A percentile compares a stretch with the other conserved stretches of the same genome.
These are phyloP conservation scores for Lucinisca nassula DNA, from an alignment of 2,888 invertebrate genomes.

Conservation along the genomic window DNA sequence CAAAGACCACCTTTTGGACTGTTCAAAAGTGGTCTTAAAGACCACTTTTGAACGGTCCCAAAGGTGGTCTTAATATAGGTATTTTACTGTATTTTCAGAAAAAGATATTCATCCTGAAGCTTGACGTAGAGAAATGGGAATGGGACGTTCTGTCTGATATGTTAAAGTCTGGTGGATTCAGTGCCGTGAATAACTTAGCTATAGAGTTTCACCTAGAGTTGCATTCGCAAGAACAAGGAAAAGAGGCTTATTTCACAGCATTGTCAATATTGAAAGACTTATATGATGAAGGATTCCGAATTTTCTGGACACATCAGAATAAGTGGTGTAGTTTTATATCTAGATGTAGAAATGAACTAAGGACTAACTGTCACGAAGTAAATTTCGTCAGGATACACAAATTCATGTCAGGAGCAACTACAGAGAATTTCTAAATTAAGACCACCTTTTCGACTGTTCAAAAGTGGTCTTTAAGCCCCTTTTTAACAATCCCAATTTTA, in stretches of 20 bases:
- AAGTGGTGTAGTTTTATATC: constrained; percentile 68
- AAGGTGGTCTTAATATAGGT: too few relatives aligned
- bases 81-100: too few relatives aligned
- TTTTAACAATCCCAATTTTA: too few relatives aligned
- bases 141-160: constrained; percentile 73
- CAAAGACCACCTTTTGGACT: too few relatives aligned
- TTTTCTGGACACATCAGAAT: constrained; percentile 74
- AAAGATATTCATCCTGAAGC: constrained; percentile 65
- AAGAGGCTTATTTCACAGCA: constrained; percentile 65
- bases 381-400: constrained; percentile 30
- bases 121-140: constrained; percentile 76
- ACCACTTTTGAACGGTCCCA: too few relatives aligned
- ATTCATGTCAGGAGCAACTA: too few relatives aligned
- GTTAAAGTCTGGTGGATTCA: constrained; percentile 49
- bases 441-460: too few relatives aligned
- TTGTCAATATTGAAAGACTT: constrained; percentile 62
- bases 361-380: constrained; percentile 66
- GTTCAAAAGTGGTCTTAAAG: too few relatives aligned
- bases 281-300: constrained; percentile 67
- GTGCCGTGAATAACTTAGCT: constrained; percentile 58
- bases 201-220: constrained; percentile 71
- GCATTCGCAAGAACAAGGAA: constrained; percentile 56
- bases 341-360: constrained; percentile 60
- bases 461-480: too few relatives aligned
- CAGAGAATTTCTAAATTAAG: too few relatives aligned